Evolutionary conservation across 2,888 invertebrate species (phyloP).

Genomic region (Lycaena phlaeas): DNA sequence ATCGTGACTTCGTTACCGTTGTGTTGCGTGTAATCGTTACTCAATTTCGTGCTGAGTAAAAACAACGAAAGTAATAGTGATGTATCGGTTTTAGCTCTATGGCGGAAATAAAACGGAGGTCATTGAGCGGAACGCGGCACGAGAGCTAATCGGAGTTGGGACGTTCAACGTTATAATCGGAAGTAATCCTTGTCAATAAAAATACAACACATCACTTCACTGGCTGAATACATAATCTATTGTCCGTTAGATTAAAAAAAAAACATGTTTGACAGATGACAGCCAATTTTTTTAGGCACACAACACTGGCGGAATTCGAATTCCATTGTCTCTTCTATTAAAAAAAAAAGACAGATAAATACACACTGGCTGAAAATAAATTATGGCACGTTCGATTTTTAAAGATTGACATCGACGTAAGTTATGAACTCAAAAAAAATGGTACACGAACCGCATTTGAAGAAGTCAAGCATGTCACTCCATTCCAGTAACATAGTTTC

Average conservation of each 20-base stretch:
- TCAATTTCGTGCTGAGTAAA: slow-evolving; percentile 35
- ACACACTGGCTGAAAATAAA: slow-evolving; percentile 16
- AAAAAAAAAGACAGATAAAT: slow-evolving; percentile 16
- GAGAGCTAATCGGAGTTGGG: slow-evolving; percentile 30
- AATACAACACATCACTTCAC: slow-evolving; percentile 1
- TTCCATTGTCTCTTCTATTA: slow-evolving; percentile 12
- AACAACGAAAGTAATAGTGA: slow-evolving; percentile 54
- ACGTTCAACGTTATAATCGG: slow-evolving; percentile 17
- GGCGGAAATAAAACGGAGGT: slow-evolving; percentile 38
- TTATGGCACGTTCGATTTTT: no score
- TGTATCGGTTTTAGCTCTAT: slow-evolving; percentile 29
- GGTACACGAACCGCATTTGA: slow-evolving; percentile 51
- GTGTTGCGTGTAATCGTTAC: slow-evolving; percentile 41
- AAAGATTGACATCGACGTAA: no score
- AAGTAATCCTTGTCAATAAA: slow-evolving; percentile 18
- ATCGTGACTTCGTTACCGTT: slow-evolving; percentile 28
- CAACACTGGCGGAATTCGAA: slow-evolving; percentile 17
- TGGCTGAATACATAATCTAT: slow-evolving; percentile 9
- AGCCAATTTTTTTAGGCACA: slow-evolving; percentile 6
- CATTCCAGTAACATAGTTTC: slow-evolving; percentile 63
- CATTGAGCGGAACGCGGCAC: slow-evolving; percentile 32
- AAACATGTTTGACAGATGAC: slow-evolving; percentile 12
- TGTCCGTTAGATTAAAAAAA: slow-evolving; percentile 1
- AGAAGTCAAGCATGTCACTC: slow-evolving; percentile 65
- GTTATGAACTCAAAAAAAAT: slow-evolving; percentile 26